These are phyloP conservation scores for Zapornia atra DNA, from an alignment of 2,113 vertebrate genomes.

Conservation along the genomic window DNA sequence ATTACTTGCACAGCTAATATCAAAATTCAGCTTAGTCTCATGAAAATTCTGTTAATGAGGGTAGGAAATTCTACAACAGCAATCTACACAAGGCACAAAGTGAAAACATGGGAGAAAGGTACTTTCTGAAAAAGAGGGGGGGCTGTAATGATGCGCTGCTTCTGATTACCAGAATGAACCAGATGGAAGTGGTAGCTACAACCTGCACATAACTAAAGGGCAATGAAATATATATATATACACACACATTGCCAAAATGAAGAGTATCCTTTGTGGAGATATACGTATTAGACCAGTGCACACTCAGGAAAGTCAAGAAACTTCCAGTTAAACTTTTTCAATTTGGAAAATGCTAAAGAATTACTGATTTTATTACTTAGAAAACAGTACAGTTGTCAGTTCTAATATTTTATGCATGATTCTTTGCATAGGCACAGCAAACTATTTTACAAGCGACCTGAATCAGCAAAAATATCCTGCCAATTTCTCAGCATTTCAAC, in stretches of 20 bases:
- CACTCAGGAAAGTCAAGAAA: not conserved
- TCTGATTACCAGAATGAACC: not conserved
- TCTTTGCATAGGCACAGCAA: not conserved
- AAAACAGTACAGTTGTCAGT: not conserved
- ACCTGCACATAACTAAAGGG: not conserved
- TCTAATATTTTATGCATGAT: not conserved
- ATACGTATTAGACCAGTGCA: accelerated
- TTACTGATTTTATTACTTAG: not conserved
- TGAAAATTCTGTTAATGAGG: not conserved
- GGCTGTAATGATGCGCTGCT: not conserved
- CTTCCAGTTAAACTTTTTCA: not conserved
- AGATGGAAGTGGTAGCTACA: not conserved
- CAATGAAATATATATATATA: accelerated
- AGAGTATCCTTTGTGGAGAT: not conserved
- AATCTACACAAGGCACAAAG: not conserved
- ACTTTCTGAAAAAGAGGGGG: not conserved
- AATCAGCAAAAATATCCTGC: conserved; percentile 1
- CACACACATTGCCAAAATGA: not conserved
- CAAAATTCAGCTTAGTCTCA: not conserved
- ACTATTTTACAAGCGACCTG: not conserved
- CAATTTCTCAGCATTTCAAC: not conserved
- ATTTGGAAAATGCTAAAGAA: not conserved
- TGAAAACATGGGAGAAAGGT: not conserved
- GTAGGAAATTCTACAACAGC: not conserved
- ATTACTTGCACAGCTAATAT: not conserved